Conservation (phyloP, 2,797 vertebrate genomes). For the Chloroceryle inda region DNA sequence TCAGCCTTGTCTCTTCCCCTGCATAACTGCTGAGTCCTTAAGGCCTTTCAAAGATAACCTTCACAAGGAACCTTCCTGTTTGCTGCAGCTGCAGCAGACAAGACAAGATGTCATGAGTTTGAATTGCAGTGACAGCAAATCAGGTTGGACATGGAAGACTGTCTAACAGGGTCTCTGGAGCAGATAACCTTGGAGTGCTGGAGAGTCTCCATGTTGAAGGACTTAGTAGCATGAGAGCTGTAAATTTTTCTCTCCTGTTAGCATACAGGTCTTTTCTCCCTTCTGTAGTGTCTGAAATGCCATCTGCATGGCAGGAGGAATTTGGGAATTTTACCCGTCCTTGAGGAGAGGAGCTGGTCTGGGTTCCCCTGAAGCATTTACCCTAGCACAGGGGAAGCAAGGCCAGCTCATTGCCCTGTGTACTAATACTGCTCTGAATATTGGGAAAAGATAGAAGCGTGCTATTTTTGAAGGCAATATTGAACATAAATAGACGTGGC, state of each 20-base stretch:
- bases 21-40: neutral
- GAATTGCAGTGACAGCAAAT: neutral
- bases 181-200: neutral
- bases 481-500: constrained; percentile 62
- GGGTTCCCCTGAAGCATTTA: neutral
- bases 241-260: neutral
- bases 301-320: neutral
- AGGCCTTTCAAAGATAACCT: constrained; percentile 13
- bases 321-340: neutral
- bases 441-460: neutral
- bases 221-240: neutral
- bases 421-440: neutral
- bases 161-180: neutral
- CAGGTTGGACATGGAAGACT: neutral
- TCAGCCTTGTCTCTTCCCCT: neutral
- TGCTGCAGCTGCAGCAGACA: neutral
- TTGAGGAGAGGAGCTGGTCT: neutral
- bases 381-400: neutral
- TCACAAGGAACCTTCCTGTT: neutral
- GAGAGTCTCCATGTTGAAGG: rapidly evolving
- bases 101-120: neutral
- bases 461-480: constrained; percentile 59
- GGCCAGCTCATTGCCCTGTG: neutral
- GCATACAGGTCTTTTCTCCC: neutral
- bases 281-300: neutral